Evolutionary conservation across 2,797 vertebrate species (phyloP).

Genomic region (Rhynchotus rufescens): DNA sequence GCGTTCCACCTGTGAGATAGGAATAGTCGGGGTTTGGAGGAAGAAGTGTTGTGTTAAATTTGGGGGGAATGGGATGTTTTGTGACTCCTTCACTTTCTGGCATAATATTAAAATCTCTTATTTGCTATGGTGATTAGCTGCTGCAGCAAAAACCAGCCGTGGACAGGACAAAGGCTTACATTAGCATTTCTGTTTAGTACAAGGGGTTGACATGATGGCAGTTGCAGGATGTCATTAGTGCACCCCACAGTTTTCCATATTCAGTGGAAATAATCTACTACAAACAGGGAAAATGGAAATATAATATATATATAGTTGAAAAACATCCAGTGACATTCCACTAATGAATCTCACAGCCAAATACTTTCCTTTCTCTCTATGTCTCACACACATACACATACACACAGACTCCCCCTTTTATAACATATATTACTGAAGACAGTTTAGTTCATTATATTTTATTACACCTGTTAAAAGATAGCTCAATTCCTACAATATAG

Average conservation of each 20-base stretch:
- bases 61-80: background rate
- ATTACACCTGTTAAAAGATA: background rate
- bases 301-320: background rate
- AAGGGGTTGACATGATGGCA: background rate
- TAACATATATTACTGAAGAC: background rate
- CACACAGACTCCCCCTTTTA: background rate
- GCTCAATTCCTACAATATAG: background rate
- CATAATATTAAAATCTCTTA: background rate
- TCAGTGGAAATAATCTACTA: background rate
- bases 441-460: constrained; percentile 2
- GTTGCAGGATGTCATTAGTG: background rate
- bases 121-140: background rate
- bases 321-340: background rate
- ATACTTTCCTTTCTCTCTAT: background rate
- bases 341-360: background rate
- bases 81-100: background rate
- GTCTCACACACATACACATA: background rate
- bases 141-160: background rate
- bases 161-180: background rate
- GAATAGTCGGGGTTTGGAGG: fast-evolving
- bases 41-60: background rate
- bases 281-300: background rate
- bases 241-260: background rate
- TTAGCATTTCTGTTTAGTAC: background rate
- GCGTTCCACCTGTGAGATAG: background rate